Evolutionary conservation across 2,797 vertebrate genomes (phyloP).

Genomic region (Pseudomugil tenellus): DNA sequence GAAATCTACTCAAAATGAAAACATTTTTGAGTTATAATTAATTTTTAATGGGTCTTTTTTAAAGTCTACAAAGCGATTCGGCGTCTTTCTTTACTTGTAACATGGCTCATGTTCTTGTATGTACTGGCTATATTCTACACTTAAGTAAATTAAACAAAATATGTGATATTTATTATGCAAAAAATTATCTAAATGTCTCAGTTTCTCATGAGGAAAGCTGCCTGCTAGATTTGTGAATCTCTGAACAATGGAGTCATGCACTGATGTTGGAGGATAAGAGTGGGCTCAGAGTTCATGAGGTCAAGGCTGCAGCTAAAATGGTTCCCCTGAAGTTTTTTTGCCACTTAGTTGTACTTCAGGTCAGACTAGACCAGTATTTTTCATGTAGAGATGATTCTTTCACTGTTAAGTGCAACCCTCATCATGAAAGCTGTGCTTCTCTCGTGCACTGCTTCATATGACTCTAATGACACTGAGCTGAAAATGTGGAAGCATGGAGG

Average conservation of each 20-base stretch:
- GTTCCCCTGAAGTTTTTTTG: slow-evolving; percentile 5
- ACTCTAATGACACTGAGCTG: not conserved
- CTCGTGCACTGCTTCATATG: too few species aligned
- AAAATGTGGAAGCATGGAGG: too few species aligned
- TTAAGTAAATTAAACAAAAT: not conserved
- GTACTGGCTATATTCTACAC: not conserved
- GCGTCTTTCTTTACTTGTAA: not conserved
- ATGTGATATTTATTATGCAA: slow-evolving; percentile 3
- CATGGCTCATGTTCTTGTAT: not conserved
- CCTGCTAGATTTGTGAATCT: too few species aligned
- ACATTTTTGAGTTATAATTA: not conserved
- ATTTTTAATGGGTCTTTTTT: not conserved
- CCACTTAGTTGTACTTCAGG: not conserved
- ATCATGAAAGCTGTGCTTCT: not conserved
- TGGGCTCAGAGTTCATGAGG: slow-evolving; percentile 18
- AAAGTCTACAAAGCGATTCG: too few species aligned
- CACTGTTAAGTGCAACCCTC: too few species aligned
- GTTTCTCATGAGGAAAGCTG: too few species aligned
- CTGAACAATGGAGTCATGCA: slow-evolving; percentile 5
- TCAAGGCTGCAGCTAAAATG: slow-evolving; percentile 5
- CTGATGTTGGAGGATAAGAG: slow-evolving; percentile 25
- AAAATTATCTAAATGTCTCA: not conserved
- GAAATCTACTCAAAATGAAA: not conserved
- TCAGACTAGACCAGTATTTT: not conserved
- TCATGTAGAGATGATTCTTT: not conserved